Conservation (phyloP, 2,888 invertebrate genomes). For the Trissolcus japonicus region DNA sequence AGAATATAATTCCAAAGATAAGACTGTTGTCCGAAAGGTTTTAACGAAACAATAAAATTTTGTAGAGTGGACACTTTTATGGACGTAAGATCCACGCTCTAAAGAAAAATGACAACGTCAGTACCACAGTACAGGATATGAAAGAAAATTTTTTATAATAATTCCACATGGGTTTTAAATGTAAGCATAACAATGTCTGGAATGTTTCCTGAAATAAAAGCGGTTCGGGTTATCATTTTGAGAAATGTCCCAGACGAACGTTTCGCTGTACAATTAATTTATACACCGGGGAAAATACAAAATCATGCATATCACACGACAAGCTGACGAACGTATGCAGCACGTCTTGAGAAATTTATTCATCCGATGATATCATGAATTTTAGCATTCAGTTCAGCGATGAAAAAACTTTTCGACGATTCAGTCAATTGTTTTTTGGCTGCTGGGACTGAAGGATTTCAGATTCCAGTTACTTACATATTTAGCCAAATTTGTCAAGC, state of each 20-base stretch:
- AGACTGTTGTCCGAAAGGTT: slow-evolving; percentile 6
- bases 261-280: slow-evolving; percentile 13
- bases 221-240: neutral
- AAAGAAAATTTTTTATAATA: slow-evolving; percentile 12
- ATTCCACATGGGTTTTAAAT: slow-evolving; percentile 2
- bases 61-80: neutral
- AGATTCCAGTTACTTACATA: no score
- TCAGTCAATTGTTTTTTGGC: no score
- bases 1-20: neutral
- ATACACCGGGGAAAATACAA: slow-evolving; percentile 12
- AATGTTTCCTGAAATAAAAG: neutral
- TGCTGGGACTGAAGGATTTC: no score
- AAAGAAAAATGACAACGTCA: slow-evolving; percentile 7
- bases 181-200: no score
- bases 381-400: no score
- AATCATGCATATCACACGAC: slow-evolving; percentile 37
- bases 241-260: neutral
- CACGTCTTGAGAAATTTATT: neutral
- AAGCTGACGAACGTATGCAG: neutral
- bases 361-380: no score
- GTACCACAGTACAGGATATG: neutral
- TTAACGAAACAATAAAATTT: neutral
- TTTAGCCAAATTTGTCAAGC: no score
- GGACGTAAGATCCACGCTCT: neutral
- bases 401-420: no score